These are phyloP conservation scores for Chelonoidis abingdonii DNA, from an alignment of 2,113 vertebrate genomes.

Conservation along the genomic window DNA sequence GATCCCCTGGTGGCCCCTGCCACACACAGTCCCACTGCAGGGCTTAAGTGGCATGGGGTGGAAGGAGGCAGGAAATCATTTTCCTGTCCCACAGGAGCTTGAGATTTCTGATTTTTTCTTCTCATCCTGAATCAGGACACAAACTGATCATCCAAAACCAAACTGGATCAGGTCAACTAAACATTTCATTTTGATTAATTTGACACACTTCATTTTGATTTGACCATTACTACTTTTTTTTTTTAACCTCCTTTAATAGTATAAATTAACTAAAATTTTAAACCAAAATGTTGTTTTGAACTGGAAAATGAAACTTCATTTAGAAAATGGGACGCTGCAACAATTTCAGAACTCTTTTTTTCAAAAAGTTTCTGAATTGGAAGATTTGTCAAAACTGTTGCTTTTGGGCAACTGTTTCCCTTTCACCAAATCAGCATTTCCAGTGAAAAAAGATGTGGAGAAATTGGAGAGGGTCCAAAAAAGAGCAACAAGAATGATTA, in stretches of 20 bases:
- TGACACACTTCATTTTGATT: constrained; percentile 26
- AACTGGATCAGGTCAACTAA: background rate
- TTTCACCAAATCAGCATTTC: background rate
- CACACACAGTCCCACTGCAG: background rate
- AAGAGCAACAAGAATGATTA: too few species aligned
- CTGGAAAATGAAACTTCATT: constrained; percentile 62
- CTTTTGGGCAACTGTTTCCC: background rate
- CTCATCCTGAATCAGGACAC: background rate
- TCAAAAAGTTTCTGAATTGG: background rate
- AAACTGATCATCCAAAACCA: background rate
- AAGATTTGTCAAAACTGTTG: constrained; percentile 64
- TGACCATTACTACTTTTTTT: background rate
- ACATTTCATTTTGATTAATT: background rate
- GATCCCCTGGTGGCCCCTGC: background rate
- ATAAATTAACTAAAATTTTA: constrained; percentile 58
- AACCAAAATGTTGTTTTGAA: constrained; percentile 62
- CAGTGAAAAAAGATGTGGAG: background rate
- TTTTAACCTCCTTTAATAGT: background rate
- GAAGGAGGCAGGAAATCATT: background rate
- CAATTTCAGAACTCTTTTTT: constrained; percentile 59
- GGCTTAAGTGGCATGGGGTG: background rate
- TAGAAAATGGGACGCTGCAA: constrained; percentile 35
- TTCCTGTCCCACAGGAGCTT: constrained; percentile 5
- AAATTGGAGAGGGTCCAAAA: too few species aligned
- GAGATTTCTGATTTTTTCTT: background rate